Conservation (phyloP, 2,113 vertebrate species). For the Clarias gariepinus region DNA sequence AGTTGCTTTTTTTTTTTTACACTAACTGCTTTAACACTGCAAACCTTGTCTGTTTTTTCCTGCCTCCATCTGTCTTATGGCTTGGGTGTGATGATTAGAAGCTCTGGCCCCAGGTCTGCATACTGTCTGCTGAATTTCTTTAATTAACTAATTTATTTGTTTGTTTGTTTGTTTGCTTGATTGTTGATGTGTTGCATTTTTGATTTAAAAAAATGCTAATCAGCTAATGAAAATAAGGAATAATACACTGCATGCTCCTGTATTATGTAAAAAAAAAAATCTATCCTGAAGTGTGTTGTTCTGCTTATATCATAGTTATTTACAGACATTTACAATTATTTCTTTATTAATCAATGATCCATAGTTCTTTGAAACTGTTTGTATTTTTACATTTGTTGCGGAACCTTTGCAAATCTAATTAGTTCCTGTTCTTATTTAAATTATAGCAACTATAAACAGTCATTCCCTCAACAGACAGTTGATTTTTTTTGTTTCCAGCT, state of each 20-base stretch:
- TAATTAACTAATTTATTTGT: not conserved
- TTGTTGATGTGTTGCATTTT: not conserved
- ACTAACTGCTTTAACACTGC: not conserved
- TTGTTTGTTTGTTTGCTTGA: not conserved
- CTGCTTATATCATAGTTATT: not conserved
- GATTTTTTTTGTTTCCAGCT: not conserved
- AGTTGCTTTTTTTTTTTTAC: not conserved
- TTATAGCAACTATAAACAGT: not conserved
- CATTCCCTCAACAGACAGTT: not conserved
- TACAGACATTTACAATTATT: not conserved
- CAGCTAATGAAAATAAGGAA: not conserved
- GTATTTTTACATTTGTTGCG: not conserved
- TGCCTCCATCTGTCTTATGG: conserved; percentile 26
- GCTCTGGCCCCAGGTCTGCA: conserved; percentile 58
- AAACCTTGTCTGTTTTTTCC: conserved; percentile 39
- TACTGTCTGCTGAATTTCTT: not conserved
- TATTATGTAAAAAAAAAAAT: not conserved
- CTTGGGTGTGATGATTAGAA: conserved; percentile 61
- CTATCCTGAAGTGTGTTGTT: not conserved
- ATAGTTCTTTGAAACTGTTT: not conserved
- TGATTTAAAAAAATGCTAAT: not conserved
- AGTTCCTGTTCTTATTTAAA: not conserved
- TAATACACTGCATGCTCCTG: not conserved
- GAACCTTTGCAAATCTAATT: conserved; percentile 8
- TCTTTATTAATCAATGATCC: too few species aligned